A percentile compares a stretch with the other conserved stretches of the same genome.
These are phyloP conservation scores for Dryococelus australis DNA, from an alignment of 2,888 invertebrate genomes.

Conservation along the genomic window DNA sequence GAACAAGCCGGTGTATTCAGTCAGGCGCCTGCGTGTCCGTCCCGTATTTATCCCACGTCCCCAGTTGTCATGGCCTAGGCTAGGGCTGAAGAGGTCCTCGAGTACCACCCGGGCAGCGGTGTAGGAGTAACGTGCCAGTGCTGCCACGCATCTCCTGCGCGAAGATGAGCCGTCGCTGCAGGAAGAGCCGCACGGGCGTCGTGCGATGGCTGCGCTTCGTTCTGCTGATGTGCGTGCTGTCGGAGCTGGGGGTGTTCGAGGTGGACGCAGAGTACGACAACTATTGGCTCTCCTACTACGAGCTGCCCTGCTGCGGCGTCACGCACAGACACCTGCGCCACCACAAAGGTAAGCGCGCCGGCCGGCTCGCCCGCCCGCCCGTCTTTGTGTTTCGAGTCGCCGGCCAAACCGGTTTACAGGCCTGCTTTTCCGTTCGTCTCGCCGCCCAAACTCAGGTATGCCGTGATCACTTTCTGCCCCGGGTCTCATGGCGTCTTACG, in stretches of 20 bases:
- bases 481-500: too few relatives aligned
- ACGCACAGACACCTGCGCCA: slow-evolving; percentile 66
- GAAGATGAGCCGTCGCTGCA: neutral
- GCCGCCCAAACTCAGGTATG: too few relatives aligned
- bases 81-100: too few relatives aligned
- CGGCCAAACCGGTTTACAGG: too few relatives aligned
- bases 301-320: slow-evolving; percentile 69
- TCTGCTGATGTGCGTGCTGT: slow-evolving; percentile 37
- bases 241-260: slow-evolving; percentile 38
- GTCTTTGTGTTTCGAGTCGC: neutral
- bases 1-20: neutral
- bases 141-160: neutral
- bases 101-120: neutral
- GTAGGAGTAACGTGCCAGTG: neutral
- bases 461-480: too few relatives aligned
- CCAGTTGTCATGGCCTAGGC: neutral
- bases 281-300: slow-evolving; percentile 71
- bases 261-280: slow-evolving; percentile 63
- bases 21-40: neutral
- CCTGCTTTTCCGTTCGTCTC: too few relatives aligned
- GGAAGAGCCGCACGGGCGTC: neutral
- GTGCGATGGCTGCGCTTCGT: slow-evolving; percentile 30
- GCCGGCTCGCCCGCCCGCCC: neutral
- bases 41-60: too few relatives aligned
- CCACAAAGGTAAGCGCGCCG: slow-evolving; percentile 63